These are phyloP conservation scores for Halocynthia aurantium DNA, from an alignment of 23 tunicate genomes.

Conservation along the genomic window DNA sequence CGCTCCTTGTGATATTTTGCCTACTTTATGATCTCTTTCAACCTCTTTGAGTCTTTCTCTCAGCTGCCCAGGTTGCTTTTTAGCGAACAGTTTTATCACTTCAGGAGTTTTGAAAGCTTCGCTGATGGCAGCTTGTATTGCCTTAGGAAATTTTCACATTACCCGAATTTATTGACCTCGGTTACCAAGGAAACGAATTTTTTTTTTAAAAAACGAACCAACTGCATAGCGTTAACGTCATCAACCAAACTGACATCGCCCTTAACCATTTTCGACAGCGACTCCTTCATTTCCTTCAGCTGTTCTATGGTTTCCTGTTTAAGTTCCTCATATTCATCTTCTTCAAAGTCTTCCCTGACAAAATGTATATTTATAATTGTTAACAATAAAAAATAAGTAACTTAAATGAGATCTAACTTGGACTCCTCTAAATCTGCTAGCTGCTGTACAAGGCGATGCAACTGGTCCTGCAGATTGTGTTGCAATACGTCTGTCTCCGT, in stretches of 20 bases:
- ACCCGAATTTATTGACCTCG: neutral
- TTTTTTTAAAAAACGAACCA: slow-evolving; percentile 25
- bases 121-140: slow-evolving; percentile 92
- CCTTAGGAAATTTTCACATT: slow-evolving; percentile 20
- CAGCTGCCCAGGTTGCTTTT: slow-evolving; percentile 86
- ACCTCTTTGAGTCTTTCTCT: slow-evolving; percentile 54
- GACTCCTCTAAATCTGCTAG: slow-evolving; percentile 87
- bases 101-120: slow-evolving; percentile 93
- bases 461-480: slow-evolving; percentile 65
- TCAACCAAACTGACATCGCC: slow-evolving; percentile 83
- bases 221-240: slow-evolving; percentile 84
- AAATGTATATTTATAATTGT: neutral
- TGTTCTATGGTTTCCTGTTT: slow-evolving; percentile 85
- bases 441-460: slow-evolving; percentile 77
- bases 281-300: slow-evolving; percentile 66
- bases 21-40: slow-evolving; percentile 81
- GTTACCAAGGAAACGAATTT: neutral
- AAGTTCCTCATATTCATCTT: slow-evolving; percentile 86
- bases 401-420: slow-evolving; percentile 34
- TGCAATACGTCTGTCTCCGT: slow-evolving; percentile 62
- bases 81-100: slow-evolving; percentile 80
- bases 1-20: slow-evolving; percentile 62
- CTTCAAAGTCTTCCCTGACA: slow-evolving; percentile 79
- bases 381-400: neutral
- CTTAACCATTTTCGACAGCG: slow-evolving; percentile 62